phyloP scores from a whole-genome alignment of 1,140 invertebrate genomes.

The Elymnias hypermnestra region DNA sequence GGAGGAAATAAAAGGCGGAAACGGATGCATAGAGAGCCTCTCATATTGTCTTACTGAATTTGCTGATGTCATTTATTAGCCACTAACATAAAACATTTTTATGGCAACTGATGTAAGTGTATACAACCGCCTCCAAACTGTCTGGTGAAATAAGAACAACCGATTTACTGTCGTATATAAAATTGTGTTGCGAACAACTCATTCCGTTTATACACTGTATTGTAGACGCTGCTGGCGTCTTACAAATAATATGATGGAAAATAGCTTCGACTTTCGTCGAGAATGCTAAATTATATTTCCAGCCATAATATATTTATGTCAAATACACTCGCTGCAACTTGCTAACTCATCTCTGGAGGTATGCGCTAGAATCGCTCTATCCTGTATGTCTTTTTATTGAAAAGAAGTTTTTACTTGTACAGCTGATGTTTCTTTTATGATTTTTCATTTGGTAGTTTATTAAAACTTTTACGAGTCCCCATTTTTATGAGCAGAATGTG shows the following conservation, averaged over 20 bases:
- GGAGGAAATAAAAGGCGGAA: slow-evolving; percentile 51
- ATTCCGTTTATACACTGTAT: slow-evolving; percentile 10
- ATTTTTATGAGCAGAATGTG: too few species aligned
- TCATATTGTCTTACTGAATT: slow-evolving; percentile 74
- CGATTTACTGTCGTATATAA: slow-evolving; percentile 62
- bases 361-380: too few species aligned
- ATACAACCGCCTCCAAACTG: slow-evolving; percentile 39
- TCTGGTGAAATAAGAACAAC: slow-evolving; percentile 47
- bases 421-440: too few species aligned
- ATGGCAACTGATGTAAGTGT: slow-evolving; percentile 64
- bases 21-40: slow-evolving; percentile 59
- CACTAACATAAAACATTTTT: slow-evolving; percentile 76
- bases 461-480: too few species aligned
- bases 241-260: slow-evolving; percentile 4
- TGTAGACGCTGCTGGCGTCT: slow-evolving; percentile 1
- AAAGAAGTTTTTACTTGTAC: too few species aligned
- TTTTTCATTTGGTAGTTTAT: too few species aligned
- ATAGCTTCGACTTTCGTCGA: not conserved
- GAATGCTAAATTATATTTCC: not conserved
- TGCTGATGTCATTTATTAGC: slow-evolving; percentile 76
- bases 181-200: slow-evolving; percentile 45
- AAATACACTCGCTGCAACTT: not conserved
- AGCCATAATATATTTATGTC: not conserved
- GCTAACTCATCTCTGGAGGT: not conserved
- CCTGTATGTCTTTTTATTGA: too few species aligned